These are phyloP conservation scores for Stichopus horrens DNA, from an alignment of 53 echinoderm and acorn worm genomes.

Conservation along the genomic window DNA sequence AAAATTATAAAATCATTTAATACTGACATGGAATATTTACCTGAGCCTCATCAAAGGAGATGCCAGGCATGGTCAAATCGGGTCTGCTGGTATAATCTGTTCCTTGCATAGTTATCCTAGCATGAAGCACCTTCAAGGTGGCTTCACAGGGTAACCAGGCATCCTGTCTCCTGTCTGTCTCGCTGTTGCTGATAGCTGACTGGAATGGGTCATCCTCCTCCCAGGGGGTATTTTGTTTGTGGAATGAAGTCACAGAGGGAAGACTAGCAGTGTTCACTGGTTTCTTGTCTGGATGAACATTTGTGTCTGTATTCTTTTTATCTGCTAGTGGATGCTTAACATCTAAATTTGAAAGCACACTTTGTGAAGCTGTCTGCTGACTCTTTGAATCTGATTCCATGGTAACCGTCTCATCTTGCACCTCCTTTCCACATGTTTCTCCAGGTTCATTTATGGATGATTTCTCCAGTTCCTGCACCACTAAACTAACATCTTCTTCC, in stretches of 20 bases:
- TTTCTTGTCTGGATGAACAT: neutral
- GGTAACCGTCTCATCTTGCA: no score
- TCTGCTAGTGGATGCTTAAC: neutral
- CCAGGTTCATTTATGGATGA: no score
- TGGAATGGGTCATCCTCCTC: constrained; percentile 56
- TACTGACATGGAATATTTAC: constrained; percentile 25
- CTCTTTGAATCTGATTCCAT: neutral
- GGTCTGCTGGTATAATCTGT: constrained; percentile 78
- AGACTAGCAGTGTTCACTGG: neutral
- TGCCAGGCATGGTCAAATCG: constrained; percentile 94
- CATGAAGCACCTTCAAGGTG: constrained; percentile 66
- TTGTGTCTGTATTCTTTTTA: neutral
- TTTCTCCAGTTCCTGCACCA: no score
- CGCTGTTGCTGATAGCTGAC: constrained; percentile 74
- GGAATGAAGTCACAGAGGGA: constrained; percentile 14
- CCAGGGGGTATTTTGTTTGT: constrained; percentile 5
- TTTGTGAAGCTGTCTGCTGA: neutral
- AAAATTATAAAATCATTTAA: no score
- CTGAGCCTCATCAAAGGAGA: constrained; percentile 84
- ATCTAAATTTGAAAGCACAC: neutral
- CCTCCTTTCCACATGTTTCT: no score
- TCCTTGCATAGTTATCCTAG: constrained; percentile 67
- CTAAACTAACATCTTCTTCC: neutral
- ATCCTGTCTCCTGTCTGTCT: constrained; percentile 83
- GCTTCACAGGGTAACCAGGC: constrained; percentile 81